Evolutionary conservation across 2,797 vertebrate genomes (phyloP).

Genomic region (Oryzias dopingdopingensis): DNA sequence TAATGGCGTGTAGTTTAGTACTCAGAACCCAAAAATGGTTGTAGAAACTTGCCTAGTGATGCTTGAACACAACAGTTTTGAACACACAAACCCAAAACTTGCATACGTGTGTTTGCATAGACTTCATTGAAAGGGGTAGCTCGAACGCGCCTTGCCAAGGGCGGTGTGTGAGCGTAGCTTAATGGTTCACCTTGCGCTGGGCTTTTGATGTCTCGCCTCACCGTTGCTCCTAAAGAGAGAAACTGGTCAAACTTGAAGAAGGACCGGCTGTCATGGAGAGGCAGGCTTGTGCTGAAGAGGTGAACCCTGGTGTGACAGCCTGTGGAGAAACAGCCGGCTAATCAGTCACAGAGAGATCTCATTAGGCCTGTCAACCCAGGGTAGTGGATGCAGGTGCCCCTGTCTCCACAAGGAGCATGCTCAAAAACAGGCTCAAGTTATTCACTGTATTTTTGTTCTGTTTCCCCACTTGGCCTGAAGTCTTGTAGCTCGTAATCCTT

Average conservation of each 20-base stretch:
- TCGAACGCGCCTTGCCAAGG: too few relatives aligned
- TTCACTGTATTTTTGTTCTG: slow-evolving; percentile 49
- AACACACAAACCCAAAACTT: too few relatives aligned
- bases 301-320: slow-evolving; percentile 23
- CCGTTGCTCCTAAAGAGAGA: too few relatives aligned
- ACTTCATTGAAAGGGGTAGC: too few relatives aligned
- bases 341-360: slow-evolving; percentile 48
- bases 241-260: slow-evolving; percentile 8
- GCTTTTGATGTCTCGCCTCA: too few relatives aligned
- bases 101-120: too few relatives aligned
- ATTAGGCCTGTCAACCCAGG: slow-evolving; percentile 30
- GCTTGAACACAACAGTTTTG: too few relatives aligned
- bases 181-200: too few relatives aligned
- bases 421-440: slow-evolving; percentile 35
- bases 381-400: slow-evolving; percentile 41
- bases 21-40: too few relatives aligned
- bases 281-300: slow-evolving; percentile 15
- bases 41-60: too few relatives aligned
- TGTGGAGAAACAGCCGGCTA: slow-evolving; percentile 23
- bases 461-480: slow-evolving; percentile 35
- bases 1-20: too few relatives aligned
- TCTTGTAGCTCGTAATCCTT: slow-evolving; percentile 51
- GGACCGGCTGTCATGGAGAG: slow-evolving; percentile 19
- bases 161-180: too few relatives aligned
- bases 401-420: slow-evolving; percentile 26